phyloP scores from a whole-genome alignment of 1,140 invertebrate species.

The Yoshiicerus persimilis region DNA sequence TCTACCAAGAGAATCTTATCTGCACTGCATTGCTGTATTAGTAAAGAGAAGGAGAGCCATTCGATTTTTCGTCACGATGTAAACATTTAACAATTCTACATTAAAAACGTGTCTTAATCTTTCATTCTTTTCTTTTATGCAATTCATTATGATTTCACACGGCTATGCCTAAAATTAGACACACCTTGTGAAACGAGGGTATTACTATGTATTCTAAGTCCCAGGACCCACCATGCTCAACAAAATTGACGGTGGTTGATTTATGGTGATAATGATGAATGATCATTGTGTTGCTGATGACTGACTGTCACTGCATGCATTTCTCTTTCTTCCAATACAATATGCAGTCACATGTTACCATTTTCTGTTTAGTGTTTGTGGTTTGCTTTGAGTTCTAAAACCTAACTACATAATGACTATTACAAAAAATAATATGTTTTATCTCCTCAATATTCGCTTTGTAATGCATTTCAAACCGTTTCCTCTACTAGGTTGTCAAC shows the following conservation, averaged over 20 bases:
- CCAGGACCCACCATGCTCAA: not conserved
- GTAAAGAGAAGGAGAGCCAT: not conserved
- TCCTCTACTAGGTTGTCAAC: not conserved
- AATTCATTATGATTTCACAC: slow-evolving; percentile 5
- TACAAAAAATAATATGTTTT: too few species aligned
- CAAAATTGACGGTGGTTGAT: not conserved
- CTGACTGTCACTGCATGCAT: not conserved
- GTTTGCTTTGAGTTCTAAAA: too few species aligned
- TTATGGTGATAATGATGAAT: not conserved
- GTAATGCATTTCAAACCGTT: not conserved
- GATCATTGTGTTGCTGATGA: not conserved
- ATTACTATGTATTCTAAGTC: not conserved
- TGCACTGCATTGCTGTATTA: not conserved
- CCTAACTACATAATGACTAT: too few species aligned
- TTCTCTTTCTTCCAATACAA: too few species aligned
- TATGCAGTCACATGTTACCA: not conserved
- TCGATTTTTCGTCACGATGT: not conserved
- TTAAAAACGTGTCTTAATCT: not conserved
- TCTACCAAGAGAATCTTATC: not conserved
- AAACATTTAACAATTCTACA: not conserved
- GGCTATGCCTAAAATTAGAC: not conserved
- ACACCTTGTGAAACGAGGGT: not conserved
- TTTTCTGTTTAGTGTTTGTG: not conserved
- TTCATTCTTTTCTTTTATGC: not conserved
- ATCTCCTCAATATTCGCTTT: not conserved